These are phyloP conservation scores for Platorchestia sp. DNA, from an alignment of 1,140 invertebrate genomes.

Conservation along the genomic window DNA sequence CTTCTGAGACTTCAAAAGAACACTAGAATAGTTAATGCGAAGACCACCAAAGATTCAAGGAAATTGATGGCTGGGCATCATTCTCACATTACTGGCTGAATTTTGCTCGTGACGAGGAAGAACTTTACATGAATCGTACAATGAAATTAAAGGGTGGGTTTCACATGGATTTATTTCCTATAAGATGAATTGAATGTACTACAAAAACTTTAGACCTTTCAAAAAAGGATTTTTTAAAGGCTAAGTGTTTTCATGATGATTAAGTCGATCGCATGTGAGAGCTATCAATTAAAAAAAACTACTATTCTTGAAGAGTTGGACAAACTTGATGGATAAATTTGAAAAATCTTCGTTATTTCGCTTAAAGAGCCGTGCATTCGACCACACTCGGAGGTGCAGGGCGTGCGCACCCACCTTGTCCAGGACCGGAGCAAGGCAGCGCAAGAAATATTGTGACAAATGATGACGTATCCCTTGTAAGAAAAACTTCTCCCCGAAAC, in stretches of 20 bases:
- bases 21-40: background rate
- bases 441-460: constrained; percentile 51
- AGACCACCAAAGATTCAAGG: background rate
- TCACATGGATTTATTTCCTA: background rate
- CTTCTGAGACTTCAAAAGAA: background rate
- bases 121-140: background rate
- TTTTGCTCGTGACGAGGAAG: background rate
- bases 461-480: constrained; percentile 45
- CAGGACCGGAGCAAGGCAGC: background rate
- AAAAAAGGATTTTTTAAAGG: background rate
- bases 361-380: background rate
- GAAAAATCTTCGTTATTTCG: background rate
- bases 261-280: background rate
- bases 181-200: background rate
- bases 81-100: background rate
- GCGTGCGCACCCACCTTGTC: constrained; percentile 4
- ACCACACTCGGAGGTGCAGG: background rate
- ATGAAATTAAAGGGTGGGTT: background rate
- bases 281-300: background rate
- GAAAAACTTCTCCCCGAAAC: constrained; percentile 22
- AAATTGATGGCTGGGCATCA: background rate
- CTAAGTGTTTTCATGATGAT: background rate
- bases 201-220: background rate
- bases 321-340: background rate
- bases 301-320: background rate